Conservation (phyloP, 1,140 invertebrate species). For the Danaus melanippus region DNA sequence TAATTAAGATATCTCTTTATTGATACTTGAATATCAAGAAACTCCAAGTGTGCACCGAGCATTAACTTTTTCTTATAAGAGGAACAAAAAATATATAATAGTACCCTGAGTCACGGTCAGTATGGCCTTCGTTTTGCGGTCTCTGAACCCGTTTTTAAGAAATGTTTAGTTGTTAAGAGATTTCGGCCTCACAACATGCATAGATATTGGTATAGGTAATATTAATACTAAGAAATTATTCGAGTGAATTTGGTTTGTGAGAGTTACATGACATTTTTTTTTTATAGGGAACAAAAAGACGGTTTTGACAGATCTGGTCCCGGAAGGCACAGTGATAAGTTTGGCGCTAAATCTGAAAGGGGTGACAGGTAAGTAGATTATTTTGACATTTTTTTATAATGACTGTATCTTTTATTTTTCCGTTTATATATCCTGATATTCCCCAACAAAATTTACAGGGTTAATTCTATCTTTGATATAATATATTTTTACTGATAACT, state of each 20-base stretch:
- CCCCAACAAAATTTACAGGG: too few species aligned
- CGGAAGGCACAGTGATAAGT: slow-evolving; percentile 55
- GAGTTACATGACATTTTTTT: slow-evolving; percentile 10
- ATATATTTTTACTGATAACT: too few species aligned
- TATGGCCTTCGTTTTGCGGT: slow-evolving; percentile 51
- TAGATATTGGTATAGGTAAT: slow-evolving; percentile 37
- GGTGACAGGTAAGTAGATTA: slow-evolving; percentile 40
- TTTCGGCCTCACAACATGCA: slow-evolving; percentile 43
- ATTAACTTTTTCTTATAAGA: slow-evolving; percentile 25
- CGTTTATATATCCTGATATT: too few species aligned
- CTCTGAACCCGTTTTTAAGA: slow-evolving; percentile 46
- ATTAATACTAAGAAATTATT: slow-evolving; percentile 2
- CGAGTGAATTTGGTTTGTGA: slow-evolving; percentile 7
- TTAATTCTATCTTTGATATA: too few species aligned
- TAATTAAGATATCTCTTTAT: too few species aligned
- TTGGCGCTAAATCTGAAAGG: slow-evolving; percentile 42
- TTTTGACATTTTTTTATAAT: slow-evolving; percentile 1
- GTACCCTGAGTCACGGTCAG: slow-evolving; percentile 45
- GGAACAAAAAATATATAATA: slow-evolving; percentile 45
- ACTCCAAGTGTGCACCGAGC: too few species aligned
- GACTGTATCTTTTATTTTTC: not conserved
- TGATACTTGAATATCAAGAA: too few species aligned
- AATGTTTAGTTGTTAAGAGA: slow-evolving; percentile 31
- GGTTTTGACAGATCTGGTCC: slow-evolving; percentile 52
- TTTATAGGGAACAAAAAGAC: slow-evolving; percentile 44